These are phyloP conservation scores for Scaeva pyrastri DNA, from an alignment of 2,888 invertebrate genomes.

Conservation along the genomic window DNA sequence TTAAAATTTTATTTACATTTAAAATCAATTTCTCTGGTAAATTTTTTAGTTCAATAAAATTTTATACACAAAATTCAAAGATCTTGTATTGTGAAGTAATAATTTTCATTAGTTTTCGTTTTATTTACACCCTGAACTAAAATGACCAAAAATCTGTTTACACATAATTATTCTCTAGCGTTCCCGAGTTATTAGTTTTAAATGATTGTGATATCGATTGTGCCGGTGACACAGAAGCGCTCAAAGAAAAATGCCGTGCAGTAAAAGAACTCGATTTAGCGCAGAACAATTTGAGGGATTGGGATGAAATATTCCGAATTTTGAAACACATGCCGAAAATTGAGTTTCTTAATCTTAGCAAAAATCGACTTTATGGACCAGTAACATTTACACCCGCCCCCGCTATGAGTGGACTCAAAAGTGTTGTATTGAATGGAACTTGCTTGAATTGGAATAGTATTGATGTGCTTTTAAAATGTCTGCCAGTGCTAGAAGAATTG, in stretches of 20 bases:
- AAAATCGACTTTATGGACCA: constrained; percentile 92
- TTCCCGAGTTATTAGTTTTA: constrained; percentile 93
- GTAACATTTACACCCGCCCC: constrained; percentile 84
- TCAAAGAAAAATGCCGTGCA: constrained; percentile 92
- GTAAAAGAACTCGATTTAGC: constrained; percentile 98
- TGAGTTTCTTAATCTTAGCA: constrained; percentile 95
- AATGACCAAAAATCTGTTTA: not conserved
- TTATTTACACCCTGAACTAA: no score
- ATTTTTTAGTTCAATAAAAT: no score
- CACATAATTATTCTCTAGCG: constrained; percentile 83
- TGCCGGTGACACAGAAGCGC: constrained; percentile 92
- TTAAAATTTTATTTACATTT: no score
- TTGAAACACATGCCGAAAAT: constrained; percentile 94
- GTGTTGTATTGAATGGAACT: constrained; percentile 94
- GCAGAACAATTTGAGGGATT: constrained; percentile 94
- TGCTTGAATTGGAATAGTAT: constrained; percentile 94
- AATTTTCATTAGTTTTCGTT: no score
- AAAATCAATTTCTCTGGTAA: no score
- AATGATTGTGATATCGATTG: constrained; percentile 96
- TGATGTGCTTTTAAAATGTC: constrained; percentile 89
- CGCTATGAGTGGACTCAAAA: constrained; percentile 87
- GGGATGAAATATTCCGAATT: constrained; percentile 96
- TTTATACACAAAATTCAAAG: no score
- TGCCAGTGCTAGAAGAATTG: constrained; percentile 93
- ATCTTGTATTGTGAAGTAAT: no score